Conservation (phyloP, 2,797 vertebrate species). For the Alauda arvensis region DNA sequence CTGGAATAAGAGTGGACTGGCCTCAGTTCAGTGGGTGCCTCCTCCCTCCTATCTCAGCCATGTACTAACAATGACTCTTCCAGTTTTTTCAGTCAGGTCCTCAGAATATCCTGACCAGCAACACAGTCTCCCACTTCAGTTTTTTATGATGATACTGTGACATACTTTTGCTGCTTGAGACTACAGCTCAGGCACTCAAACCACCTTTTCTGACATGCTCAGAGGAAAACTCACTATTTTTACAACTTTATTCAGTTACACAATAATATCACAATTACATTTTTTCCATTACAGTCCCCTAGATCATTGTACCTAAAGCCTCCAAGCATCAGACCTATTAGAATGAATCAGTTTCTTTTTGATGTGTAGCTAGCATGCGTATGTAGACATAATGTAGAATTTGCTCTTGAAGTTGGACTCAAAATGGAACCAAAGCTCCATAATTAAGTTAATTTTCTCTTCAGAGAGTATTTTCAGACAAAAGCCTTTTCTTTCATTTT, state of each 20-base stretch:
- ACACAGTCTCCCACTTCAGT: neutral
- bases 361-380: neutral
- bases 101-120: neutral
- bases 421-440: neutral
- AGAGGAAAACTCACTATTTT: neutral
- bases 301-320: neutral
- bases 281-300: neutral
- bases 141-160: neutral
- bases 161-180: neutral
- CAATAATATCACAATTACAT: neutral
- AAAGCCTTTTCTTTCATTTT: neutral
- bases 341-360: neutral
- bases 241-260: neutral
- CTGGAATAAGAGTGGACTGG: neutral
- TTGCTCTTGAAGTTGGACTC: neutral
- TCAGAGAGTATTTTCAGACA: neutral
- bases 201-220: neutral
- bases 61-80: neutral
- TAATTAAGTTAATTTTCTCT: neutral
- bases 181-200: neutral
- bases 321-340: neutral
- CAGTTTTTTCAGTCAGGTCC: neutral
- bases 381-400: neutral
- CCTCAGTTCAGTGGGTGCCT: neutral
- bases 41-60: neutral